Base-by-base conservation (phyloP, 2,797 vertebrate species). In the Perdix hodgsoniae region DNA sequence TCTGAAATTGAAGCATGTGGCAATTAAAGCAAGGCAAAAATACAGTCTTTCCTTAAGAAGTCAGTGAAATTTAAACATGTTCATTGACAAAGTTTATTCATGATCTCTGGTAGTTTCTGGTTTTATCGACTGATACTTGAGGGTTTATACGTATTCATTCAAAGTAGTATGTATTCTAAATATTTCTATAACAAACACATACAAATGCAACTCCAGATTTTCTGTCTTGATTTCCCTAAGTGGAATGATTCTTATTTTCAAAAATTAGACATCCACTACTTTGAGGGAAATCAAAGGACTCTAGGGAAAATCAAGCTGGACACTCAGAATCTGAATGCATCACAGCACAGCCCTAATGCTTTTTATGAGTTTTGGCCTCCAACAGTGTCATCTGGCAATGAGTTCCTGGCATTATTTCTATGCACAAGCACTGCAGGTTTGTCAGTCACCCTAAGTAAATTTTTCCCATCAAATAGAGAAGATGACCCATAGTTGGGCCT, bases 1-100 rank as follows among this genome's bases (percentile, higher is more conserved):
- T 66, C 84, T 92, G 91, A 93, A 96, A 87, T 59, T 0, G 0
- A 78, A 90, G 66, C 42, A 59, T 67, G 27, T 86, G 57, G 57
- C 78, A 91, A 90, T 79, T 95, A 94, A 90, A 94, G 61, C 18
- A 87, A 83, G 59, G 75, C 65, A 91, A 93, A 92, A 85, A 59
- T 7, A 65, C 31, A 64, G 13, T 75, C 89, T 93, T 93, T 87
- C 59, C 82, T 91, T 76, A 83, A 87, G 42, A 12, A 88, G 52
- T 86, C 37, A 82, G 57, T 93, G 88, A 94, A 91, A 95, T 83
- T 65, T 86, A 92, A 92, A 86, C 70, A 72, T 76, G 37, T 70
- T 81, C 91, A 79, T 71, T 94, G 92, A 92, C 2, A 4, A 89
- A 85, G 81, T 91, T 93, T 78, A 85, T 87, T 78, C 63, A 65